These are phyloP conservation scores for Dyspetes luteomarginatus DNA, from an alignment of 2,888 invertebrate species.

Conservation along the genomic window DNA sequence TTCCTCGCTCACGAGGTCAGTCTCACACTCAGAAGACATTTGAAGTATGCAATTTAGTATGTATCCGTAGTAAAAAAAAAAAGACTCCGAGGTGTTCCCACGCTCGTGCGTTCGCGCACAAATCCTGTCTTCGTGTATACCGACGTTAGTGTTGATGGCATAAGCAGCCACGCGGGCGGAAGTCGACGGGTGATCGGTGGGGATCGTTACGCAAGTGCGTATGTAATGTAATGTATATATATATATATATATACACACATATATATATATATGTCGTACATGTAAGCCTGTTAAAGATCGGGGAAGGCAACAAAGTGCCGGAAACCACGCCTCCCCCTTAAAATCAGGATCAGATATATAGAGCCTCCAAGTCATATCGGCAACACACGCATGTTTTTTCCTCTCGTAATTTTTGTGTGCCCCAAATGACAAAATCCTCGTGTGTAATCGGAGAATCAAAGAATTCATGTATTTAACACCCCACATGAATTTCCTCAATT, in stretches of 20 bases:
- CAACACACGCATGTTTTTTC: constrained; percentile 46
- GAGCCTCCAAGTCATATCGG: constrained; percentile 44
- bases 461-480: neutral
- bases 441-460: constrained; percentile 35
- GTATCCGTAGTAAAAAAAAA: constrained; percentile 5
- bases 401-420: constrained; percentile 36
- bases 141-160: constrained; percentile 18
- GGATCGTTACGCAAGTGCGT: constrained; percentile 70
- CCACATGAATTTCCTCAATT: neutral
- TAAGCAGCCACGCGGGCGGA: constrained; percentile 38
- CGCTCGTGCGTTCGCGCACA: constrained; percentile 48
- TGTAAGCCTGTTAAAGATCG: constrained; percentile 67
- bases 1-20: constrained; percentile 38
- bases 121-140: constrained; percentile 49
- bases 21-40: constrained; percentile 19
- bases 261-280: constrained; percentile 1
- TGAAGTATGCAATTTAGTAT: neutral
- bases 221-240: constrained; percentile 17
- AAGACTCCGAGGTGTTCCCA: constrained; percentile 56
- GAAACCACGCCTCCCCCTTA: constrained; percentile 70
- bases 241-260: neutral
- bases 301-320: constrained; percentile 71
- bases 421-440: constrained; percentile 9
- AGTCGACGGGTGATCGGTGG: constrained; percentile 52
- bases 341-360: constrained; percentile 66